Evolutionary conservation across 2,113 vertebrate species (phyloP).

Genomic region (Nestor notabilis): DNA sequence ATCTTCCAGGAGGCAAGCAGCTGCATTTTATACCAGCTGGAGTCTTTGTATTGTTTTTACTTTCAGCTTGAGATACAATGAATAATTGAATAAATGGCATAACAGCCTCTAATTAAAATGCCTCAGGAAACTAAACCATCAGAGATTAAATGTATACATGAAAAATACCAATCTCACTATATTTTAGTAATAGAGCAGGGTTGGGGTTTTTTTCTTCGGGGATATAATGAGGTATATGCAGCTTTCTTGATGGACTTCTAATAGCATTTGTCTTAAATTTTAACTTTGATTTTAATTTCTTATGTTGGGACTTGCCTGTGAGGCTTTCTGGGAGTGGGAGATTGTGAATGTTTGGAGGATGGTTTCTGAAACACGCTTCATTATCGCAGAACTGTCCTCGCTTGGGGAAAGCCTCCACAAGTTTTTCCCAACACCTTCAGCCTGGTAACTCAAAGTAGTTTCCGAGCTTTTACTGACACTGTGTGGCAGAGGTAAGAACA

Average conservation of each 20-base stretch:
- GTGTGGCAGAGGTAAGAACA: conserved; percentile 63
- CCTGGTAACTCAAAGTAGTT: background rate
- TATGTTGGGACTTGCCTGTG: background rate
- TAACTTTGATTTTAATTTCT: background rate
- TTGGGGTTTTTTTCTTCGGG: background rate
- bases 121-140: background rate
- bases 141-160: background rate
- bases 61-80: background rate
- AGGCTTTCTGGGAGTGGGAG: background rate
- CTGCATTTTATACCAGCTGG: conserved; percentile 15
- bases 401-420: background rate
- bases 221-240: background rate
- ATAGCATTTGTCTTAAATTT: background rate
- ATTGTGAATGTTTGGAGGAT: background rate
- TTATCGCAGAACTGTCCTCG: background rate
- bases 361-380: background rate
- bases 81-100: conserved; percentile 17
- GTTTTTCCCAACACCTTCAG: background rate
- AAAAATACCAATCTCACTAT: background rate
- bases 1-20: conserved; percentile 9
- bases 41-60: conserved; percentile 1
- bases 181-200: background rate
- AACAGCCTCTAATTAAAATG: conserved; percentile 29
- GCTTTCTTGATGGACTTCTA: background rate
- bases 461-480: conserved; percentile 64